Evolutionary conservation across 2,888 invertebrate species (phyloP).

Genomic region (Ptilodon capucinus): DNA sequence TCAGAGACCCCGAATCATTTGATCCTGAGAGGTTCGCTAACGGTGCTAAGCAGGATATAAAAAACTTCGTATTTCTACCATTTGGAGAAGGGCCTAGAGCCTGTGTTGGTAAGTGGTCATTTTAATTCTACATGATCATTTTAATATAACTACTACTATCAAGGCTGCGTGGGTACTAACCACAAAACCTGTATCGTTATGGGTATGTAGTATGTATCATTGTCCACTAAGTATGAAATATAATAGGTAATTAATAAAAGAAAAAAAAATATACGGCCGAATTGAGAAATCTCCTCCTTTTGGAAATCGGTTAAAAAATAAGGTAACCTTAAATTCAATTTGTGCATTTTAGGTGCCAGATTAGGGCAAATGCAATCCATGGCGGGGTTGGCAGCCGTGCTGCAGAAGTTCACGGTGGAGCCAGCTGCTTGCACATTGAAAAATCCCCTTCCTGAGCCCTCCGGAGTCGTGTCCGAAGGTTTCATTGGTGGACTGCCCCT

Average conservation of each 20-base stretch:
- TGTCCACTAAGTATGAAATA: too few relatives aligned
- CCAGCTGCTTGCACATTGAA: constrained; percentile 47
- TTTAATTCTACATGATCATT: too few relatives aligned
- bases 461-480: constrained; percentile 57
- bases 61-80: constrained; percentile 29
- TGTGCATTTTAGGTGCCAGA: constrained; percentile 27
- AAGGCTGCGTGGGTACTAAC: background rate
- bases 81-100: constrained; percentile 33
- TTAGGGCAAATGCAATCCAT: constrained; percentile 39
- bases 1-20: constrained; percentile 33
- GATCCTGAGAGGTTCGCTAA: constrained; percentile 16
- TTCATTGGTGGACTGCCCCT: constrained; percentile 60
- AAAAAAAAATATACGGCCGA: too few relatives aligned
- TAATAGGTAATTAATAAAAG: too few relatives aligned
- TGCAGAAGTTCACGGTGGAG: constrained; percentile 30
- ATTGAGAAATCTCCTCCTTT: too few relatives aligned
- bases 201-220: too few relatives aligned
- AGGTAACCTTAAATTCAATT: background rate
- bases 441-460: constrained; percentile 56
- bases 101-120: constrained; percentile 30
- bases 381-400: constrained; percentile 36
- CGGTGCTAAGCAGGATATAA: constrained; percentile 9
- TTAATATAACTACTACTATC: background rate
- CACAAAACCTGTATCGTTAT: too few relatives aligned
- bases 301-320: too few relatives aligned